Conservation (phyloP, 2,888 invertebrate species). For the Geotrupes spiniger region DNA sequence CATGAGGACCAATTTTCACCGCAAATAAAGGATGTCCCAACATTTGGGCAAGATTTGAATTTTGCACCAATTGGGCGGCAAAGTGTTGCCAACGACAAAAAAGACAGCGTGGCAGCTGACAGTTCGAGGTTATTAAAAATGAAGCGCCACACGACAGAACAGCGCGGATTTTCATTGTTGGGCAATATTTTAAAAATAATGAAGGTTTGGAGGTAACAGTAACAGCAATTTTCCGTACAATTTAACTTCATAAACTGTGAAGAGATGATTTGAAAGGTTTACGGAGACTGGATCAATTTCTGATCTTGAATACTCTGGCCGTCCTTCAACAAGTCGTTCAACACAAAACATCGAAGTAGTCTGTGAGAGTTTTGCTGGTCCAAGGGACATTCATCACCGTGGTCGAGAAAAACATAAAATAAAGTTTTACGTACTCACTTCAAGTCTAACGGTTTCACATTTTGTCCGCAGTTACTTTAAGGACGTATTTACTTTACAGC, state of each 20-base stretch:
- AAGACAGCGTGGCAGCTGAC: slow-evolving; percentile 11
- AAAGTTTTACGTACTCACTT: too few species aligned
- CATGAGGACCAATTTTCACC: too few species aligned
- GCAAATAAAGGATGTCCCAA: slow-evolving; percentile 7
- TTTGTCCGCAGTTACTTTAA: too few species aligned
- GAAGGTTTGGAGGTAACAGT: too few species aligned
- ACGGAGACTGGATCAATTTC: not conserved
- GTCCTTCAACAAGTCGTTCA: slow-evolving; percentile 4
- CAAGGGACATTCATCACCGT: not conserved
- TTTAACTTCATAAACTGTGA: slow-evolving; percentile 5
- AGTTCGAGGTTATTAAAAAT: slow-evolving; percentile 8
- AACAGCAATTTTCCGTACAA: too few species aligned
- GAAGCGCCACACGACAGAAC: not conserved
- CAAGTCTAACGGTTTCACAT: too few species aligned
- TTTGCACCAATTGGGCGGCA: slow-evolving; percentile 13
- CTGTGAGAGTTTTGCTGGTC: not conserved
- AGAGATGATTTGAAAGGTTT: not conserved
- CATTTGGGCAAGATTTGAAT: slow-evolving; percentile 13
- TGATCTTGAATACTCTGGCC: not conserved
- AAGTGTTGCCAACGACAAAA: slow-evolving; percentile 13
- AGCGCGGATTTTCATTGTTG: too few species aligned
- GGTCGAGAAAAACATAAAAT: too few species aligned
- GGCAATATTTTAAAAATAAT: too few species aligned
- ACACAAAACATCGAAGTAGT: slow-evolving; percentile 3
- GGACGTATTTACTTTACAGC: too few species aligned